Evolutionary conservation across 2,797 vertebrate genomes (phyloP), one percentile per base, ranked within the genome.

Genomic region (Eulemur coronatus): DNA sequence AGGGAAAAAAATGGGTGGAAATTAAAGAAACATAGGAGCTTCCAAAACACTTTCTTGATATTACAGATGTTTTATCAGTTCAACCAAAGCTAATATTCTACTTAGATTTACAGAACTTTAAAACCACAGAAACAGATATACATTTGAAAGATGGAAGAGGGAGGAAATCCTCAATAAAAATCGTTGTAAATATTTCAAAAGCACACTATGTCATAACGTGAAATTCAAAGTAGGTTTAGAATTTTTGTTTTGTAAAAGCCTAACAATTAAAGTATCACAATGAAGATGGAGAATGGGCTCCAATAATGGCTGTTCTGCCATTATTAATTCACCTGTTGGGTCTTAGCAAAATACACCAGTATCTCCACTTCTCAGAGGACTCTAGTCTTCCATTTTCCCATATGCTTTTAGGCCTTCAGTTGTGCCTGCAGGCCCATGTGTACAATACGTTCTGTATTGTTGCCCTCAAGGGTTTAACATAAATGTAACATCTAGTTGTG

Each of bases 381-480:
- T 13, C n/a, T n/a, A 17, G n/a, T 22, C 46, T 50, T 57, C 52
- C 35, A 50, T 41, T 78, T 79, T 82, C 13, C 52, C 65, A 13
- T 11, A 28, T 1, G 17, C 2, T 7, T 18, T 18, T 13, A 73
- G 61, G 73, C 28, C 70, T 46, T 81, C 20, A 26, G 61, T 50
- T 79, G 26, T 81, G 61, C 52, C n/a, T 70, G 8, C 4, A 38
- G 33, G 8, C 69, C 84, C 81, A 17, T 20, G 22, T 59, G 59
- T 59, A n/a, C 35, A 48, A 17, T 65, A 20, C 48, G 70, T 55
- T 48, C 75, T 84, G 9, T 30, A 59, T 17, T 84, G 52, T 55
- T 84, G 69, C 70, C 52, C 82, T 82, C 75, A 22, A 35, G 93
- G 84, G 86, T 69, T 96, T 87, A 95, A 80, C 84, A 84, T 76